phyloP scores from a whole-genome alignment of 2,113 vertebrate species.

The Poeciliopsis retropinna region DNA sequence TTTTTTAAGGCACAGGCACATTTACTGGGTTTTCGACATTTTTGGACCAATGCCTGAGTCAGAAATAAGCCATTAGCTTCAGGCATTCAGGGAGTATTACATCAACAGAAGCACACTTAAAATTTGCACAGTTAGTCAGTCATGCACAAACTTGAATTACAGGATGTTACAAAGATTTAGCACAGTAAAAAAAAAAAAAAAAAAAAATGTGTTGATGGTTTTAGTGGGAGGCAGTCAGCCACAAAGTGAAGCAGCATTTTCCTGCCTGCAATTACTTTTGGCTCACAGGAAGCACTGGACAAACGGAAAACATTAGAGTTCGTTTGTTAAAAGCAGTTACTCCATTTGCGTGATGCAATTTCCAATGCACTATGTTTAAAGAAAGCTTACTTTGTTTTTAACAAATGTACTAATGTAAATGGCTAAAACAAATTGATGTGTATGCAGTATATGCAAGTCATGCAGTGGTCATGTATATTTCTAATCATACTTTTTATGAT shows the following conservation, averaged over 20 bases:
- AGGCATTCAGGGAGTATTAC: neutral
- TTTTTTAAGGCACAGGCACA: neutral
- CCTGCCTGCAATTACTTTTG: slow-evolving; percentile 29
- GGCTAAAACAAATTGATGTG: slow-evolving; percentile 41
- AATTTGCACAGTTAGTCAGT: slow-evolving; percentile 23
- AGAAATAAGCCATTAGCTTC: slow-evolving; percentile 16
- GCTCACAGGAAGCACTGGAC: slow-evolving; percentile 8
- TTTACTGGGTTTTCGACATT: slow-evolving; percentile 10
- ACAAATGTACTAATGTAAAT: slow-evolving; percentile 2
- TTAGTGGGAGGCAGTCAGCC: slow-evolving; percentile 55
- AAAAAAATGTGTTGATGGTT: slow-evolving; percentile 45
- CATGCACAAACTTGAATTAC: slow-evolving; percentile 57
- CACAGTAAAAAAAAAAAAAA: slow-evolving; percentile 26
- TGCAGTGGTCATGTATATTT: slow-evolving; percentile 11
- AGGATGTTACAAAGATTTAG: slow-evolving; percentile 36
- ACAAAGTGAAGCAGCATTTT: slow-evolving; percentile 41
- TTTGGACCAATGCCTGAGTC: slow-evolving; percentile 6
- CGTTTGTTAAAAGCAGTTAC: slow-evolving; percentile 38
- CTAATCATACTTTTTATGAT: slow-evolving; percentile 5
- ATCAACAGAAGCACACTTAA: slow-evolving; percentile 18
- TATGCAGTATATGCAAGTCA: neutral
- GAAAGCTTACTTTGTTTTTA: slow-evolving; percentile 12
- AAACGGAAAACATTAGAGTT: slow-evolving; percentile 4
- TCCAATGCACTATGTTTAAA: slow-evolving; percentile 49
- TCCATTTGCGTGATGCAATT: slow-evolving; percentile 50